phyloP scores from a whole-genome alignment of 37 sponge, comb jelly and placozoan genomes.

The Aplysina aerophoba region DNA sequence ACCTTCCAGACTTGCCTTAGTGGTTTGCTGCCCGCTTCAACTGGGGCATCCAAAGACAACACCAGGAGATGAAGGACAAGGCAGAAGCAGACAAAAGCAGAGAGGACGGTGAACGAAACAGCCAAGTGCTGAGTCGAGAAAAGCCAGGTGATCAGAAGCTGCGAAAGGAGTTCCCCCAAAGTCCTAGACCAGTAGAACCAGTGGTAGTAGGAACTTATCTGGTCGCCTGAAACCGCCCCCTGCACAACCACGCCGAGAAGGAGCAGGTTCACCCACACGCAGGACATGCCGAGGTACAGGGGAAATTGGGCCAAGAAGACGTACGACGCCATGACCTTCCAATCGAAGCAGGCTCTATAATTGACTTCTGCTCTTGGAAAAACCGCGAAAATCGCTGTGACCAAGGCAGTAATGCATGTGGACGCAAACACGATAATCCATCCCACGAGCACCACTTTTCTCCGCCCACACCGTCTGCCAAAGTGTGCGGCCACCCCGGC shows the following conservation, averaged over 20 bases:
- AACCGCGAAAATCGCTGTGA: not conserved
- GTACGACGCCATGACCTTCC: not conserved
- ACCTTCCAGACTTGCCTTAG: not conserved
- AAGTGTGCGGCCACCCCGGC: not conserved
- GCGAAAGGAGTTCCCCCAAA: not conserved
- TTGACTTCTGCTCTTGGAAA: too few species aligned
- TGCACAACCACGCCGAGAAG: not conserved
- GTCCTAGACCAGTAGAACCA: conserved; percentile 6
- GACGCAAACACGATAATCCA: conserved; percentile 14
- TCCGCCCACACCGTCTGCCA: not conserved
- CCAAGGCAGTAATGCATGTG: not conserved
- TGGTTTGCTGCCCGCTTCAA: not conserved
- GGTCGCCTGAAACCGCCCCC: not conserved
- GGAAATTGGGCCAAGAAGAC: not conserved
- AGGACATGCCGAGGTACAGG: conserved; percentile 22
- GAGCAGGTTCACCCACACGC: conserved; percentile 12
- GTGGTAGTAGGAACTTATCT: conserved; percentile 22
- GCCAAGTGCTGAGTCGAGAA: not conserved
- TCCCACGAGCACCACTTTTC: not conserved
- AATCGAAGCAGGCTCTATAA: too few species aligned
- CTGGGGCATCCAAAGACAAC: not conserved
- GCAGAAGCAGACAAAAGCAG: not conserved
- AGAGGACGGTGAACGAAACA: not conserved
- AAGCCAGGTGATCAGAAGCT: not conserved
- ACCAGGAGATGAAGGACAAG: not conserved